These are phyloP conservation scores for Chiloscyllium punctatum DNA, from an alignment of 2,797 vertebrate species.

Conservation along the genomic window DNA sequence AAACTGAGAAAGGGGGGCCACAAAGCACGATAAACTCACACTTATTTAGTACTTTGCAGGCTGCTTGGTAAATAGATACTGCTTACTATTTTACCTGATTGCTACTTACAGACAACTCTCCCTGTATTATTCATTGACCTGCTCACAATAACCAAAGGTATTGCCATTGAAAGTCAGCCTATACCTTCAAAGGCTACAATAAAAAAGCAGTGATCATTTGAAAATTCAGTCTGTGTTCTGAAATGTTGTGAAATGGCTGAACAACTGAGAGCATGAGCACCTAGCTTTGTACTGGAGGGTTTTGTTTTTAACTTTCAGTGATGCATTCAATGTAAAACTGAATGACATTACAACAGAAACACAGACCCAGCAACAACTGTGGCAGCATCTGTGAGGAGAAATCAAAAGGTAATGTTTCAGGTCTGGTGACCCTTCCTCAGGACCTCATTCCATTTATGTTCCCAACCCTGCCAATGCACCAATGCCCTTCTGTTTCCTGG, in stretches of 20 bases:
- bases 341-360: no score
- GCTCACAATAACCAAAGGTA: background rate
- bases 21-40: background rate
- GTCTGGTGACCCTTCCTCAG: no score
- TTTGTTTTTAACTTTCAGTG: no score
- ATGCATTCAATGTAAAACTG: no score
- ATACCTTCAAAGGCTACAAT: background rate
- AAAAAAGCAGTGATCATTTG: background rate
- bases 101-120: background rate
- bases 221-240: background rate
- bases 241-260: background rate
- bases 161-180: background rate
- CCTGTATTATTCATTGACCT: background rate
- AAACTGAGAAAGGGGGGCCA: background rate
- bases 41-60: background rate
- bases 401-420: no score
- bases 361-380: no score
- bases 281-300: no score
- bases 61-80: background rate
- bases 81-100: background rate
- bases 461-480: no score
- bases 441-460: no score
- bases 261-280: no score
- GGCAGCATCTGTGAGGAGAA: no score
- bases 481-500: no score